Base-by-base conservation (phyloP, 2,888 invertebrate species). In the Sarcophaga caerulescens region DNA sequence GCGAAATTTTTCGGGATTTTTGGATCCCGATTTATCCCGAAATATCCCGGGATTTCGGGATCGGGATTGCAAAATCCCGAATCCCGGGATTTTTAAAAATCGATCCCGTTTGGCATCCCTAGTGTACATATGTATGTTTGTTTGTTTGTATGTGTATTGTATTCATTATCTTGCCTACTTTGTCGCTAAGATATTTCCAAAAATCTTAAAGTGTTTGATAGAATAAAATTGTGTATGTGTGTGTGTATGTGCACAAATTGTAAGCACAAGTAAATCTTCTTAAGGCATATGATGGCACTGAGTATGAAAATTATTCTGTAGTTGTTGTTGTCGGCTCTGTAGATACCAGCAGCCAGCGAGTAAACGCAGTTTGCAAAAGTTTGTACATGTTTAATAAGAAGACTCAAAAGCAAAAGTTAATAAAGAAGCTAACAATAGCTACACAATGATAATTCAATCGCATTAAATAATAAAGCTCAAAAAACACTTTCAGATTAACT, bases 401-500 rank as follows among this genome's bases (percentile, higher is more conserved):
- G 25, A 66, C 59, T 47, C 85, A 76, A 71, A 76, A 79, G 81
- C 79, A 85, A 83, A 86, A 84, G 84, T 84, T 87, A 84, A 87
- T 81, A 81, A 74, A 79, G 79, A 84, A 71, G 71, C 81, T 79
- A 81, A 84, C 86, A 84, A 84, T 87, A 75, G 75, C 78, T 57
- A 14, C 78, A 75, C 81, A 78, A 84, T 84, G 71, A 81, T 84
- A 87, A 85, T 90, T 90, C 89, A 90, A 90, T 90, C 89, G 90
- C 89, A 90, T 90, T 88, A 89, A 90, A 90, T 89, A 90, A 90
- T 89, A 89, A 90, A 89, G 90, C 89, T 89, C 88, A 89, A 89
- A 88, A 89, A 90, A 90, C 89, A 89, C 89, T 90, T 90, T 88
- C 85, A 88, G 89, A 90, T 90, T 90, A 89, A 88, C 89, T 89